Conservation (phyloP, 1,140 invertebrate species). For the Varroa destructor region DNA sequence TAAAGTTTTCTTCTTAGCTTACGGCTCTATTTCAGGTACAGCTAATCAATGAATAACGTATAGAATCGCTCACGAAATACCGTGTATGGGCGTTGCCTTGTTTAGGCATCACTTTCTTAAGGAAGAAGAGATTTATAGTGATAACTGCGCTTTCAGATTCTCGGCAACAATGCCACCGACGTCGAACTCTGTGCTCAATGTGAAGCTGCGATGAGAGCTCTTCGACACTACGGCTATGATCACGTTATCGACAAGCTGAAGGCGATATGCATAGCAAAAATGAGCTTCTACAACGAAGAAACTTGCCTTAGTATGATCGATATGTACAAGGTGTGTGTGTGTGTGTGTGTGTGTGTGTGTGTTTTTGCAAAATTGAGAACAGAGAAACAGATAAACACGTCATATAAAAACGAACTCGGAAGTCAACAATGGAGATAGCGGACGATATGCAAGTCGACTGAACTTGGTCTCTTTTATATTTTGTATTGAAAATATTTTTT, state of each 20-base stretch:
- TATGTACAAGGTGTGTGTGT: constrained; percentile 6
- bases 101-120: no score
- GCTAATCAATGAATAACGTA: no score
- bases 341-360: not conserved
- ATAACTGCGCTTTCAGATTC: not conserved
- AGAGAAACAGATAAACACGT: not conserved
- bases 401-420: no score
- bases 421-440: no score
- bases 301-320: not conserved
- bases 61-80: no score
- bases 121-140: no score
- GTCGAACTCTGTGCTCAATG: not conserved
- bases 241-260: not conserved
- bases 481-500: no score
- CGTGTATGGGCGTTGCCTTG: no score
- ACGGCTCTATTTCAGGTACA: no score
- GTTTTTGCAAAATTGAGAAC: not conserved
- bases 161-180: not conserved
- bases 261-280: not conserved
- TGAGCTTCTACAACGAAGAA: not conserved
- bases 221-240: not conserved
- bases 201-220: constrained; percentile 2
- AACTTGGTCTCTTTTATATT: no score
- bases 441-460: no score
- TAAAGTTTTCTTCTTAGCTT: no score